phyloP scores from a whole-genome alignment of 2,888 invertebrate species.

The Hemicrepidius hirtus region DNA sequence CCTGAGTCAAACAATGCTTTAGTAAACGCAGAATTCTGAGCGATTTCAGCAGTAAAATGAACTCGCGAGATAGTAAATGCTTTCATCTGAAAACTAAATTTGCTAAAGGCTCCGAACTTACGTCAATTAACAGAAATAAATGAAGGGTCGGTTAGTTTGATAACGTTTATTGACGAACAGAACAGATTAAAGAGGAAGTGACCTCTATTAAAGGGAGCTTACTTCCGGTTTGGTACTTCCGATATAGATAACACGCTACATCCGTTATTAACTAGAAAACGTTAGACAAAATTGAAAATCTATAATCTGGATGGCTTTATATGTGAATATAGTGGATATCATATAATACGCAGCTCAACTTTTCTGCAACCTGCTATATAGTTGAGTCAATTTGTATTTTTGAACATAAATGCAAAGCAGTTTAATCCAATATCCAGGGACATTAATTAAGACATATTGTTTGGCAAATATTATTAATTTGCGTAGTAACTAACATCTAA shows the following conservation, averaged over 20 bases:
- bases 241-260: slow-evolving; percentile 49
- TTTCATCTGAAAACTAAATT: slow-evolving; percentile 35
- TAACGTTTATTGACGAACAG: slow-evolving; percentile 54
- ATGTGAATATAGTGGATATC: neutral
- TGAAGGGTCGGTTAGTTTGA: slow-evolving; percentile 47
- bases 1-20: slow-evolving; percentile 7
- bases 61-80: slow-evolving; percentile 21
- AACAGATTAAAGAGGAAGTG: slow-evolving; percentile 56
- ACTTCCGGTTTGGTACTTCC: slow-evolving; percentile 51
- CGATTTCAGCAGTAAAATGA: slow-evolving; percentile 6
- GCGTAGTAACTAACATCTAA: no score
- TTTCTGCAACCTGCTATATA: no score
- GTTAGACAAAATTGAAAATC: slow-evolving; percentile 49
- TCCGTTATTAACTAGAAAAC: slow-evolving; percentile 47
- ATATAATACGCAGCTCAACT: no score
- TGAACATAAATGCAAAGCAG: no score
- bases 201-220: slow-evolving; percentile 55
- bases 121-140: slow-evolving; percentile 51
- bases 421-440: no score
- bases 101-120: slow-evolving; percentile 38
- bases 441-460: no score
- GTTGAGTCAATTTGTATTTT: no score
- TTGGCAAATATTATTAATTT: no score
- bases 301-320: slow-evolving; percentile 42
- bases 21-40: slow-evolving; percentile 1